Evolutionary conservation across 2,797 vertebrate species (phyloP).

Genomic region (Gambusia yucatana): DNA sequence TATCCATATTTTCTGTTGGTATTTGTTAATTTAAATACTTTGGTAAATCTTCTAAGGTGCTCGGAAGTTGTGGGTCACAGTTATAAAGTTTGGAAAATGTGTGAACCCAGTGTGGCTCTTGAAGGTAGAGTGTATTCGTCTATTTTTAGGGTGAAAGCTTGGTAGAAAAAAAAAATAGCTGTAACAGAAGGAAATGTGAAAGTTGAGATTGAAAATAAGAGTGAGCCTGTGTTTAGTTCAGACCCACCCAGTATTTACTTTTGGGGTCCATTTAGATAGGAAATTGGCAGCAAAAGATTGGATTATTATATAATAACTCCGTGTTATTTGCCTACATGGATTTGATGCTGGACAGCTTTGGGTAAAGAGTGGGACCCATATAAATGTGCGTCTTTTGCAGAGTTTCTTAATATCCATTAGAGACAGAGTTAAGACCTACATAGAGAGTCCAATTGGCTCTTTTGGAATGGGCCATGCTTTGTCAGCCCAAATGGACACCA

Average conservation of each 20-base stretch:
- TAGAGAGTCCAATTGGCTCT: neutral
- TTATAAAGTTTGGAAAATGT: neutral
- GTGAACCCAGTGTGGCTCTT: neutral
- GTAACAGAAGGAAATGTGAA: neutral
- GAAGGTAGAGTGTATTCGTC: neutral
- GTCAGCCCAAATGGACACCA: neutral
- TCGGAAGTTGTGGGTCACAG: neutral
- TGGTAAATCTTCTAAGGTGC: neutral
- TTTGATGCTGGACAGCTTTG: neutral
- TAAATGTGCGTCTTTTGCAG: neutral
- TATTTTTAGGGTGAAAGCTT: neutral
- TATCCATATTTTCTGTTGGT: neutral
- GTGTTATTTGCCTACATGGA: neutral
- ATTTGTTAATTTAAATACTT: neutral
- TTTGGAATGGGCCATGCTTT: neutral
- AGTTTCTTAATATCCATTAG: neutral
- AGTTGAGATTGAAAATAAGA: neutral
- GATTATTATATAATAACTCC: neutral
- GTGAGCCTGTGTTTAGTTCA: neutral
- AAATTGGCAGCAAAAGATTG: neutral
- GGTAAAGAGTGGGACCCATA: neutral
- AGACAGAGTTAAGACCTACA: neutral
- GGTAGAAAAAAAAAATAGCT: neutral
- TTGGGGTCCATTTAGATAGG: neutral
- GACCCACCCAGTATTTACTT: neutral